A percentile compares a stretch with the other conserved stretches of the same genome.
phyloP scores from a whole-genome alignment of 2,113 vertebrate species.

The Cynocephalus volans region DNA sequence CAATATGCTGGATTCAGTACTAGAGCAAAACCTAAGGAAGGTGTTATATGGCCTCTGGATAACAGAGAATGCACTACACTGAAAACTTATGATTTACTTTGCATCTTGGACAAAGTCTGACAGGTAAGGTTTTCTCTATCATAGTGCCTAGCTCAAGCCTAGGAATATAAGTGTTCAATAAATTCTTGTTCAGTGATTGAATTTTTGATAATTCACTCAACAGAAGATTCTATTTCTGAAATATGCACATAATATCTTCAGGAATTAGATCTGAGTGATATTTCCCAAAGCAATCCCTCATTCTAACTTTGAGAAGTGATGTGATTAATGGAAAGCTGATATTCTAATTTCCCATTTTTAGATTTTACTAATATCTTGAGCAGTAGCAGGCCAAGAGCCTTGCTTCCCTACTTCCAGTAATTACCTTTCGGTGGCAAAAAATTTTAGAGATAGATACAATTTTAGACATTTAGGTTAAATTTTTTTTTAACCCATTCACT shows the following conservation, averaged over 20 bases:
- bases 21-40: background rate
- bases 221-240: constrained; percentile 42
- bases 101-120: background rate
- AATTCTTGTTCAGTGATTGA: constrained; percentile 44
- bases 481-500: background rate
- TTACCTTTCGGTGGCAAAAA: constrained; percentile 34
- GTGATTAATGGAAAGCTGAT: background rate
- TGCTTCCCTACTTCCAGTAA: background rate
- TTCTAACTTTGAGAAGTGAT: background rate
- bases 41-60: background rate
- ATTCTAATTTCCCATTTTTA: constrained; percentile 21
- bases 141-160: background rate
- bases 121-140: background rate
- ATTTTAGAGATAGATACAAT: background rate
- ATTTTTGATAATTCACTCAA: constrained; percentile 20
- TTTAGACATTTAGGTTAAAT: background rate
- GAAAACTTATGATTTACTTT: background rate
- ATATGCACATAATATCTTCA: constrained; percentile 1
- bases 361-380: constrained; percentile 14
- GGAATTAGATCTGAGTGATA: background rate
- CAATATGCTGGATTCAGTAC: background rate
- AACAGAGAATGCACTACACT: background rate
- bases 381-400: background rate
- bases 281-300: background rate
- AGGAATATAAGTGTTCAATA: background rate